Percentiles rank a stretch among this genome's conserved stretches.
Evolutionary conservation across 2,888 invertebrate genomes (phyloP).

Genomic region (Pemphredon lugubris): DNA sequence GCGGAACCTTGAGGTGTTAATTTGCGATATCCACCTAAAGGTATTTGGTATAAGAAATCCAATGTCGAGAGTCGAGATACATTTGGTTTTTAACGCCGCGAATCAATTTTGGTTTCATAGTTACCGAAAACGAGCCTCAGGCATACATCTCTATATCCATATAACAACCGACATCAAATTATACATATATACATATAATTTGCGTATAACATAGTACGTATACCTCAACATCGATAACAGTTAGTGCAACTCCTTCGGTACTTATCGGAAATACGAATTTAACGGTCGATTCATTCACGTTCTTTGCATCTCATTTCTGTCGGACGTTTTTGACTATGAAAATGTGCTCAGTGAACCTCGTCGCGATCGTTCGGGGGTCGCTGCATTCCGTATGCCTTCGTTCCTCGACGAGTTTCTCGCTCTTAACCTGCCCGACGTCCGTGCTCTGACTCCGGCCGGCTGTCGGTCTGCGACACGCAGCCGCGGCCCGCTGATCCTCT

Average conservation of each 20-base stretch:
- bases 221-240: slow-evolving; percentile 36
- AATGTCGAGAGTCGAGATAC: slow-evolving; percentile 37
- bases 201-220: slow-evolving; percentile 22
- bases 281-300: slow-evolving; percentile 14
- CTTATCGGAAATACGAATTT: slow-evolving; percentile 26
- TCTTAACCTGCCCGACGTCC: slow-evolving; percentile 53
- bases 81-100: slow-evolving; percentile 34
- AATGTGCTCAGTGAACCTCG: slow-evolving; percentile 64
- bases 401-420: slow-evolving; percentile 50
- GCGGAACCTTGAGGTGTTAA: slow-evolving; percentile 60
- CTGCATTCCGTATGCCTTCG: slow-evolving; percentile 64
- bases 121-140: slow-evolving; percentile 39
- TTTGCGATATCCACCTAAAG: slow-evolving; percentile 60
- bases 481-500: not conserved
- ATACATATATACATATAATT: slow-evolving; percentile 26
- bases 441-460: slow-evolving; percentile 60
- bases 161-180: slow-evolving; percentile 46
- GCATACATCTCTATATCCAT: slow-evolving; percentile 44
- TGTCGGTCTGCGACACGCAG: slow-evolving; percentile 16
- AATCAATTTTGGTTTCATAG: slow-evolving; percentile 31
- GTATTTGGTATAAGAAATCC: slow-evolving; percentile 55
- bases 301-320: slow-evolving; percentile 52
- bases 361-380: slow-evolving; percentile 57
- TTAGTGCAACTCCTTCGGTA: slow-evolving; percentile 37
- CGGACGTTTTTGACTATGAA: slow-evolving; percentile 62